Evolutionary conservation across 2,888 invertebrate genomes (phyloP).

Genomic region (Pandemis heparana): DNA sequence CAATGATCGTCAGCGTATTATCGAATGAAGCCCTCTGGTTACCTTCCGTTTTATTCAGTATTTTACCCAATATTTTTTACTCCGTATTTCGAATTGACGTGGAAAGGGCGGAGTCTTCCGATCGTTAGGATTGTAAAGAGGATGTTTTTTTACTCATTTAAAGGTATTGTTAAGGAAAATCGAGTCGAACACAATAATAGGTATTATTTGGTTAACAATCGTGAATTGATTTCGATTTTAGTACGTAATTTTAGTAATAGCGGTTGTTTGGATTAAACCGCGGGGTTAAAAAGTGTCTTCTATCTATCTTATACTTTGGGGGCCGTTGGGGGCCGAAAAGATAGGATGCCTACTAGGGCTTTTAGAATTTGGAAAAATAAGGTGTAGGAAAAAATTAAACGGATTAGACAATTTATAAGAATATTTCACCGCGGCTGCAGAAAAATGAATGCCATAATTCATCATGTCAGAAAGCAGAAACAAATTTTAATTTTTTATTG

Average conservation of each 20-base stretch:
- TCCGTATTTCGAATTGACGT: constrained; percentile 4
- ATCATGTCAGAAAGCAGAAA: no score
- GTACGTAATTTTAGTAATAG: neutral
- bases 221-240: neutral
- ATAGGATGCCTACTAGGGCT: no score
- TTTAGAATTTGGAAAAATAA: no score
- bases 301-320: no score
- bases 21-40: neutral
- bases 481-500: no score
- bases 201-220: neutral
- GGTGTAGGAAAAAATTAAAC: no score
- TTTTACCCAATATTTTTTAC: constrained; percentile 26
- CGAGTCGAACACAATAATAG: constrained; percentile 19
- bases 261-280: no score
- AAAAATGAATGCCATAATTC: no score
- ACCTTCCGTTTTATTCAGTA: constrained; percentile 1
- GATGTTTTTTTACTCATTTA: constrained; percentile 38
- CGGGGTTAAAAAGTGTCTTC: no score
- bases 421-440: no score
- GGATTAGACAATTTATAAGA: no score
- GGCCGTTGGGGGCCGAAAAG: no score
- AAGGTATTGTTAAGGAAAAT: constrained; percentile 25
- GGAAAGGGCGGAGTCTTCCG: constrained; percentile 38
- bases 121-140: constrained; percentile 37
- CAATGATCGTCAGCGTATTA: neutral